Base-by-base conservation (phyloP, 2,797 vertebrate species). In the Netta rufina region DNA sequence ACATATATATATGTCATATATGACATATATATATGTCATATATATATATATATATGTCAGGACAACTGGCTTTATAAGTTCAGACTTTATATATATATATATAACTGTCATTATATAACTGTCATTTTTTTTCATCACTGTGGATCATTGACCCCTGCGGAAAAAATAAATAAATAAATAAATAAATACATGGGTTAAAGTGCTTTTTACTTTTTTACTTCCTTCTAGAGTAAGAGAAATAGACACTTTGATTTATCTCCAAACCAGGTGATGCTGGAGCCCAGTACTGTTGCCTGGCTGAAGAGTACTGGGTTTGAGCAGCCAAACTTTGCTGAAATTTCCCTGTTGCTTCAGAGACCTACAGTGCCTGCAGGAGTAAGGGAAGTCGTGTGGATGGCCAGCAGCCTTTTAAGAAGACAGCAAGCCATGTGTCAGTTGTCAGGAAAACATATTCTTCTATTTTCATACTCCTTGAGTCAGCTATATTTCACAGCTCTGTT, bases 381-480 rank as follows among this genome's bases (percentile, higher is more conserved):
- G 54, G 32, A 96, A 90, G 77, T 69, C 78, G 66, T 92, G 84
- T 1, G 33, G 67, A 79, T 92, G 77, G 82, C 94, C 87, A 60
- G 65, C 41, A 95, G 91, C 81, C 58, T 56, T 96, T 91, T 94
- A 89, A 95, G 83, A 28, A 96, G 33, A 91, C 77, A 96, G 91
- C 74, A 91, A 62, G 18, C 87, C 83, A 87, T 96, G 79, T 92
- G 90, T 96, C 94, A 94, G 73, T 86, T 97, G 92, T 96, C 94
- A 96, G 79, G 71, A 95, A 95, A 89, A 96, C 78, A 80, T 93
- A 94, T 95, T 95, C 89, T 27, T 89, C 85, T 93, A 83, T 94
- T 96, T 95, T 92, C 51, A 49, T 91, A 65, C 53, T 77, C 94
- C 92, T 86, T 95, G 88, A 97, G 94, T 95, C 91, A 94, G 61